These are phyloP conservation scores for Hylia prasina DNA, from an alignment of 2,113 vertebrate genomes.

Conservation along the genomic window DNA sequence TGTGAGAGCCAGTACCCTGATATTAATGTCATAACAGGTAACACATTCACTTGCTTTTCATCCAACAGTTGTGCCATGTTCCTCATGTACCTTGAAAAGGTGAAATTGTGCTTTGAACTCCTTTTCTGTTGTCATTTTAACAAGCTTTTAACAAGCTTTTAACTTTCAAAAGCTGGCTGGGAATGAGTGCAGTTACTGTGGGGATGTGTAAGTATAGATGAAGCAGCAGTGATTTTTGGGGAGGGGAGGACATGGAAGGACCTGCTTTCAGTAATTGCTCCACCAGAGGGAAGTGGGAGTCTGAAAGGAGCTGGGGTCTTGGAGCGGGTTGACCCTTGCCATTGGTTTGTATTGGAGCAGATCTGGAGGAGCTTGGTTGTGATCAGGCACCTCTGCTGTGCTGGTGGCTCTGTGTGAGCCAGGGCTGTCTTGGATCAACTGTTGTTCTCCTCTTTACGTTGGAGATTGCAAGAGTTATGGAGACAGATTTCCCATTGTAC, in stretches of 20 bases:
- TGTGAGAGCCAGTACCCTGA: slow-evolving; percentile 92
- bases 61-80: fast-evolving
- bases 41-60: background rate
- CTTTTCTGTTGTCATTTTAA: background rate
- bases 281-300: background rate
- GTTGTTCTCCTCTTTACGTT: background rate
- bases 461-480: background rate
- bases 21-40: slow-evolving; percentile 99
- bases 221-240: background rate
- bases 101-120: background rate
- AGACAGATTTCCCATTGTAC: background rate
- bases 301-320: background rate
- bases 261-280: background rate
- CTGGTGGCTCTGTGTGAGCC: fast-evolving
- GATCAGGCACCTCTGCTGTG: background rate
- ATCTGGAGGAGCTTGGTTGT: background rate
- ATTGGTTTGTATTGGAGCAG: background rate
- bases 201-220: no score
- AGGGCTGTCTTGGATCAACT: background rate
- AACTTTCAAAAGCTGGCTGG: background rate
- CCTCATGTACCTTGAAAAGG: background rate
- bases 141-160: background rate
- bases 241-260: background rate
- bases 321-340: background rate
- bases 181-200: background rate